Evolutionary conservation across 2,797 vertebrate genomes (phyloP), one percentile per base, ranked within the genome.

Genomic region (Sebastolobus altivelis): DNA sequence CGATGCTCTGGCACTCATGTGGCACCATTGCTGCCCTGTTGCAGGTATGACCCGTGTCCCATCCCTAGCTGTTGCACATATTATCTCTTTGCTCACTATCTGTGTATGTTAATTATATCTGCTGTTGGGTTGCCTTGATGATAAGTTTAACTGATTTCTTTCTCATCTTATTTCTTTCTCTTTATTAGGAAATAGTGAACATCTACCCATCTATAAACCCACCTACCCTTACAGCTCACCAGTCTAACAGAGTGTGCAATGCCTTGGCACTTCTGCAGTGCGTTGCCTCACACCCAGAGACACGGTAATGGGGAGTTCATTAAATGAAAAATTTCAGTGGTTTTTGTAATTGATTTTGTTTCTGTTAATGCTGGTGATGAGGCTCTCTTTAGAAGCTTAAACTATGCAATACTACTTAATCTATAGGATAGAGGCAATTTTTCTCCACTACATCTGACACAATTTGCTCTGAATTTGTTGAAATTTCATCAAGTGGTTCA

Each of bases 121-220:
- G n/a, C 31, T 75, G 20, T 35, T 61, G 31, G 29, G 5, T 77
- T 31, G 4, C 6, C 2, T 16, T 69, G 8, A 56, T 61, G 1
- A 54, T 33, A 22, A 0, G 3, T 25, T 18, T 14, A 55, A 59
- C 18, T 8, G 2, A 31, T 74, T 81, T 79, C 22, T 27, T 33
- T 58, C 6, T 9, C 7, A 16, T 38, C 5, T 22, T 63, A 4
- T 71, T 65, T 75, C 13, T 65, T 80, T 54, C 6, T 62, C 65
- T 33, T 83, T 85, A 31, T 60, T 83, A 99, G 98, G 98, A 99
- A 96, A 99, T 99, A 83, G 98, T 99, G 88, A 99, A 99, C 96
- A 99, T 99, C 91, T 99, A 99, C 87, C 98, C 98, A 27, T 99
- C 98, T 31, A 99, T 99, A 89, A 99, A 99, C 84, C 98, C 98